phyloP scores from a whole-genome alignment of 2,888 invertebrate genomes.

The Pandemis corylana region DNA sequence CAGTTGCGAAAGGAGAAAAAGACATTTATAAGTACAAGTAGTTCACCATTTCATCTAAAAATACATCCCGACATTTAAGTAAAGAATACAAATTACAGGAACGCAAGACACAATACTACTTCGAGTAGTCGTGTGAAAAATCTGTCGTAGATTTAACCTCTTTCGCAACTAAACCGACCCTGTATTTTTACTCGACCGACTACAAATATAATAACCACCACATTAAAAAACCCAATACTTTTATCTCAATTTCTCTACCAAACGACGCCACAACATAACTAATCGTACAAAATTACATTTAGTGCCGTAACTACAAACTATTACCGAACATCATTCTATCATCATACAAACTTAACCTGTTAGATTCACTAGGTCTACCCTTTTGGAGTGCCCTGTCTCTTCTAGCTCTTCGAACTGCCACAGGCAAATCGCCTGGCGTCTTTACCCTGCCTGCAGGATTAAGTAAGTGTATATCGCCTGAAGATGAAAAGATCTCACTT shows the following conservation, averaged over 20 bases:
- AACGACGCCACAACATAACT: slow-evolving; percentile 20
- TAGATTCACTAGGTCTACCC: slow-evolving; percentile 79
- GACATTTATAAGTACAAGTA: background rate
- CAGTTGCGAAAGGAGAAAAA: background rate
- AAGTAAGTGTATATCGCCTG: slow-evolving; percentile 87
- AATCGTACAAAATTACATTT: slow-evolving; percentile 23
- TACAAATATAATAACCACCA: background rate
- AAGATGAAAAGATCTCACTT: slow-evolving; percentile 89
- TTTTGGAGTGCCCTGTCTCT: slow-evolving; percentile 85
- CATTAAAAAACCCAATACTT: background rate
- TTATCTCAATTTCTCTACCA: background rate
- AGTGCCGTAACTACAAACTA: slow-evolving; percentile 64
- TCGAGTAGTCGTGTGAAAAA: too few relatives aligned
- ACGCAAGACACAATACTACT: too few relatives aligned
- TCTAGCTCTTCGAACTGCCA: slow-evolving; percentile 89
- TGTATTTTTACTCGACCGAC: too few relatives aligned
- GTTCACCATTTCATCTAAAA: background rate
- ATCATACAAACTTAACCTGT: slow-evolving; percentile 93
- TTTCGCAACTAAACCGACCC: background rate
- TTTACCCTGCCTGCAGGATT: slow-evolving; percentile 92
- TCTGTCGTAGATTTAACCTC: too few relatives aligned
- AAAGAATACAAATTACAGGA: too few relatives aligned
- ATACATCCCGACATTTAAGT: too few relatives aligned
- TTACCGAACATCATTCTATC: slow-evolving; percentile 93
- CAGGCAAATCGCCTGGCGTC: slow-evolving; percentile 92